Base-by-base conservation (phyloP, 2,113 vertebrate genomes). In the Aphyosemion australe region DNA sequence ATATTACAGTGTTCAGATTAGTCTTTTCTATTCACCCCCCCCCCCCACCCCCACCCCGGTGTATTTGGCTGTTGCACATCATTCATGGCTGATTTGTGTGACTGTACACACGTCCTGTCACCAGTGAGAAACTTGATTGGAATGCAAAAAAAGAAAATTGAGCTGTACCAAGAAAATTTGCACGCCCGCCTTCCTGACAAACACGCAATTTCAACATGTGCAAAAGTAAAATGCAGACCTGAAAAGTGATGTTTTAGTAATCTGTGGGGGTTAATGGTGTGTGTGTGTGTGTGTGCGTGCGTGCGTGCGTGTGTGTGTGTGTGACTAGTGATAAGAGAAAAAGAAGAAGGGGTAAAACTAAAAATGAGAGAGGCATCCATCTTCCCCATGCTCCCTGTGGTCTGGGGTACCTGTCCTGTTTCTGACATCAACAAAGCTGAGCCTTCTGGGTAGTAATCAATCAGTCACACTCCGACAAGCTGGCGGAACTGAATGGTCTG, bases 371-470 rank as follows among this genome's bases (percentile, higher is more conserved):
- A 87, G 69, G 84, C 82, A 88, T 90, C 83, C 86, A 88, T 89
- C 83, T 85, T 83, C 46, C 32, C 53, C 18, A 56, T 68, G 71
- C 74, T 82, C 72, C 83, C 74, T 62, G 78, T 87, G 84, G 82
- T 88, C 87, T 52, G 64, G 55, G 72, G 63, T 88, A 88, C 89
- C 89, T 89, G 87, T 89, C 85, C 89, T 82, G 82, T 84, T 84
- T 77, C 83, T 84, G 87, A 89, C 87, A 87, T 80, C 86, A 69
- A 83, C 86, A 86, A 81, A 86, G 87, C 86, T 76, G 79, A 87
- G 83, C 86, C 89, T 89, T 89, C 86, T 86, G 87, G 89, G 87
- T 80, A 87, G 84, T 89, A 86, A 89, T 90, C 89, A 89, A 90
- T 90, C 87, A 90, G 87, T 87, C 84, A 86, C 84, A 80, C 65